A percentile compares a stretch with the other conserved stretches of the same genome.
phyloP scores from a whole-genome alignment of 35 echinoderm and acorn worm genomes.

The Ophiothrix spiculata region DNA sequence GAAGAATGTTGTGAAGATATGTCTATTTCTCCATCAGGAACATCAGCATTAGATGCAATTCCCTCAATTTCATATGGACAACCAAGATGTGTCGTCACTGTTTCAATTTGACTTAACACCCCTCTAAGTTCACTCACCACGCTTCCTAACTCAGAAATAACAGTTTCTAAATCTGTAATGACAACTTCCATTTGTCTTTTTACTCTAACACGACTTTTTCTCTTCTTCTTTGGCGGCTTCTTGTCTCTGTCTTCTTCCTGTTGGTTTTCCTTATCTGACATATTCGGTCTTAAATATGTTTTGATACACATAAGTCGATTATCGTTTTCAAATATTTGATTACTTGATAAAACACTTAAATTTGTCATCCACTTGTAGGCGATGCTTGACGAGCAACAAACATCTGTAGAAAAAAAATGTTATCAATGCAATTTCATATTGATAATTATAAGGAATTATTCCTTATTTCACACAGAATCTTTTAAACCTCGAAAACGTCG shows the following conservation, averaged over 20 bases:
- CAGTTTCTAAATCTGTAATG: conserved; percentile 52
- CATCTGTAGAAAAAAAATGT: too few relatives aligned
- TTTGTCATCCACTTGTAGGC: too few relatives aligned
- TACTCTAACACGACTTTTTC: conserved; percentile 4
- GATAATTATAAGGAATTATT: too few relatives aligned
- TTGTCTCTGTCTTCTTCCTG: not conserved
- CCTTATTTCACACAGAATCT: too few relatives aligned
- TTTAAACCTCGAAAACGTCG: too few relatives aligned
- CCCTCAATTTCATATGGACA: not conserved
- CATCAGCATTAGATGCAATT: not conserved
- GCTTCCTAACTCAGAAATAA: conserved; percentile 55
- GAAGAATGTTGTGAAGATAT: not conserved
- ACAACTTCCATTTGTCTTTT: conserved; percentile 61
- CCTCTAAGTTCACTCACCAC: conserved; percentile 51
- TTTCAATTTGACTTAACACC: conserved; percentile 53
- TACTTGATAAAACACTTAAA: too few relatives aligned
- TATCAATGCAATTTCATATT: too few relatives aligned
- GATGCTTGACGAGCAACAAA: too few relatives aligned
- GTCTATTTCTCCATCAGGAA: not conserved
- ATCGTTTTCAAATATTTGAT: too few relatives aligned
- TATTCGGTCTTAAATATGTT: too few relatives aligned
- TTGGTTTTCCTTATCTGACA: not conserved
- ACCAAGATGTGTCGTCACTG: conserved; percentile 39
- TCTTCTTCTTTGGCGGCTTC: not conserved
- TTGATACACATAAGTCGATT: too few relatives aligned